phyloP scores from a whole-genome alignment of 2,113 vertebrate species.

The Daubentonia madagascariensis region DNA sequence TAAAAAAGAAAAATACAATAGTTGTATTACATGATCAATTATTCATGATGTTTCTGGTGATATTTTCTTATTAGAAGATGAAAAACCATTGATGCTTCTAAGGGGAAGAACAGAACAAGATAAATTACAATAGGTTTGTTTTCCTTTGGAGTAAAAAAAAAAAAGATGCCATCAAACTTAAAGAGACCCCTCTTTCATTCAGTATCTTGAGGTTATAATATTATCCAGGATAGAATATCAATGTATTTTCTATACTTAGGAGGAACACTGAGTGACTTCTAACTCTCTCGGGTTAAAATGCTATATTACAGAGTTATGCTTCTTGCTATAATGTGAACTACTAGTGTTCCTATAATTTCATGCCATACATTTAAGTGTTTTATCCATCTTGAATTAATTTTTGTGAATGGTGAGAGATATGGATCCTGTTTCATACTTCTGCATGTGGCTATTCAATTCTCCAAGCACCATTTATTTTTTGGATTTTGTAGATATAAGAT shows the following conservation, averaged over 20 bases:
- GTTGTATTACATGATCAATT: neutral
- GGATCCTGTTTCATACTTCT: too few species aligned
- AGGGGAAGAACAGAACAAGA: neutral
- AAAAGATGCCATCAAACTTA: neutral
- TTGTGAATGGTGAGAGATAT: too few species aligned
- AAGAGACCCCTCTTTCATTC: neutral
- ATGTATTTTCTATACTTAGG: neutral
- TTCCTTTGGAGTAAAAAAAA: neutral
- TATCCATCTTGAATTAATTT: too few species aligned
- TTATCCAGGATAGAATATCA: neutral
- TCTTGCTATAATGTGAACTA: neutral
- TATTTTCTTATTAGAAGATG: neutral
- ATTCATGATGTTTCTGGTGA: neutral
- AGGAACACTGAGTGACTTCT: neutral
- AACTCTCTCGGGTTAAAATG: neutral
- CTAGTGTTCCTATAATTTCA: too few species aligned
- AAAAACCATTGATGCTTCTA: neutral
- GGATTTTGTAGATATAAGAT: too few species aligned
- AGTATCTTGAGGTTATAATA: neutral
- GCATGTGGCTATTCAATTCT: too few species aligned
- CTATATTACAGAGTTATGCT: neutral
- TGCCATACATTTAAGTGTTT: too few species aligned
- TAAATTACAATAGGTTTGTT: neutral
- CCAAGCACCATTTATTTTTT: too few species aligned
- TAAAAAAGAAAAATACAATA: neutral